These are phyloP conservation scores for Parotocinclus haroldoi DNA, from an alignment of 2,797 vertebrate genomes.

Conservation along the genomic window DNA sequence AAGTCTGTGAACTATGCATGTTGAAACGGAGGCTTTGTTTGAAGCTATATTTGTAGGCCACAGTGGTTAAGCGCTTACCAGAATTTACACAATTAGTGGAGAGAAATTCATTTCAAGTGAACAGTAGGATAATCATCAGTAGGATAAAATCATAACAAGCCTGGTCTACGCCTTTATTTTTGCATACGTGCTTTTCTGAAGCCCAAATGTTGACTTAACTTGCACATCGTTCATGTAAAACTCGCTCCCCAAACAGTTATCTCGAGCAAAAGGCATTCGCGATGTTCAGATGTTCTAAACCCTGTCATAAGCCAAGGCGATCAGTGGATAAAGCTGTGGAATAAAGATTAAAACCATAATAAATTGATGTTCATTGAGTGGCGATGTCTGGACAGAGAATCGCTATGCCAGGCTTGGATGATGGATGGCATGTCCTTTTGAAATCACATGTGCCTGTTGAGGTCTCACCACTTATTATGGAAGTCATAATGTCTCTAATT, in stretches of 20 bases:
- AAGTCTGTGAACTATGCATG: too few relatives aligned
- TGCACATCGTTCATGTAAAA: too few relatives aligned
- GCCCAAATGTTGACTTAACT: too few relatives aligned
- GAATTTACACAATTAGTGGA: too few relatives aligned
- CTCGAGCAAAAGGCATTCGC: conserved; percentile 38
- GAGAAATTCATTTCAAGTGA: too few relatives aligned
- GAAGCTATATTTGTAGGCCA: too few relatives aligned
- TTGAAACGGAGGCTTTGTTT: too few relatives aligned
- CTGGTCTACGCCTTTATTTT: too few relatives aligned
- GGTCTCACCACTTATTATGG: conserved; percentile 46
- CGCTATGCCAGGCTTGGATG: conserved; percentile 58
- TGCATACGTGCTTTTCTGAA: too few relatives aligned
- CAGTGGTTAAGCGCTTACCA: too few relatives aligned
- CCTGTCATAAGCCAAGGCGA: conserved; percentile 72
- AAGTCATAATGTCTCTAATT: conserved; percentile 51
- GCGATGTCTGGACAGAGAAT: conserved; percentile 62
- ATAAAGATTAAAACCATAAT: conserved; percentile 81
- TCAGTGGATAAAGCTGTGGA: conserved; percentile 76
- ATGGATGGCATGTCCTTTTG: conserved; percentile 60
- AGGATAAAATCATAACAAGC: too few relatives aligned
- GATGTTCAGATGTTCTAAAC: conserved; percentile 62
- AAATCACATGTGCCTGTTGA: conserved; percentile 38
- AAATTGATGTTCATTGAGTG: conserved; percentile 81
- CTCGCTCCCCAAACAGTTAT: conserved; percentile 18
- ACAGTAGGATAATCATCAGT: too few relatives aligned